These are phyloP conservation scores for Onychorhynchus coronatus DNA, from an alignment of 2,113 vertebrate species.

Conservation along the genomic window DNA sequence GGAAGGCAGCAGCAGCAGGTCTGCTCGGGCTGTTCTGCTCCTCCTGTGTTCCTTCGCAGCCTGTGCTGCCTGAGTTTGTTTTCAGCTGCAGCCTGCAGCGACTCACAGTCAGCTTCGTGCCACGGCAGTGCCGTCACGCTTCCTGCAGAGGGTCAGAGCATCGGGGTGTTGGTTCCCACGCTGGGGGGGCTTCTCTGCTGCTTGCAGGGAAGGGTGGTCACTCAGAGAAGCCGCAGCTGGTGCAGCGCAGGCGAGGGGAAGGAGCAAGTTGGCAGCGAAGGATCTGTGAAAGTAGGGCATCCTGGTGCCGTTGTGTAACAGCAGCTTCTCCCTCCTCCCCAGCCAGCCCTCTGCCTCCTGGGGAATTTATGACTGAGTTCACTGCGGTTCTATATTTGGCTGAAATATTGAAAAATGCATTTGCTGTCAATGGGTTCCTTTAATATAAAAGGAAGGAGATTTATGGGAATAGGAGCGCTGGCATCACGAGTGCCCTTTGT, in stretches of 20 bases:
- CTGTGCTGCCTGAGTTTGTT: background rate
- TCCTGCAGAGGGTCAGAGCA: background rate
- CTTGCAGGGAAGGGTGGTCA: rapidly evolving
- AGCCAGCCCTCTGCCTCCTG: constrained; percentile 29
- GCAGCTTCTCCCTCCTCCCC: background rate
- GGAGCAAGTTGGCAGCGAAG: background rate
- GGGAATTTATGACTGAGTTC: constrained; percentile 13
- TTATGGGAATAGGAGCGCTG: background rate
- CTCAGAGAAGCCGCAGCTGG: background rate
- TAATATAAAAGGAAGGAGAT: background rate
- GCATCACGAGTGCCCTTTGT: background rate
- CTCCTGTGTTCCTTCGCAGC: background rate
- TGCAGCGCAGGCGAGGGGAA: background rate
- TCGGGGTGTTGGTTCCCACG: background rate
- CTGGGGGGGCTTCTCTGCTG: rapidly evolving
- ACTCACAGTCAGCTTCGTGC: background rate
- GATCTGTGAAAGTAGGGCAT: background rate
- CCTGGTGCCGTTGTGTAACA: background rate
- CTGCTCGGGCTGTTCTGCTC: background rate
- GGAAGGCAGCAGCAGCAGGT: constrained; percentile 14
- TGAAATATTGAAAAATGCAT: constrained; percentile 33
- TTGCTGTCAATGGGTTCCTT: constrained; percentile 43
- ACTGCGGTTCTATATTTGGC: background rate
- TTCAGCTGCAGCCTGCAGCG: background rate
- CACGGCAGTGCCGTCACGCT: rapidly evolving